A percentile compares a stretch with the other conserved stretches of the same genome.
Evolutionary conservation across 2,888 invertebrate species (phyloP).

Genomic region (Patella pellucida): DNA sequence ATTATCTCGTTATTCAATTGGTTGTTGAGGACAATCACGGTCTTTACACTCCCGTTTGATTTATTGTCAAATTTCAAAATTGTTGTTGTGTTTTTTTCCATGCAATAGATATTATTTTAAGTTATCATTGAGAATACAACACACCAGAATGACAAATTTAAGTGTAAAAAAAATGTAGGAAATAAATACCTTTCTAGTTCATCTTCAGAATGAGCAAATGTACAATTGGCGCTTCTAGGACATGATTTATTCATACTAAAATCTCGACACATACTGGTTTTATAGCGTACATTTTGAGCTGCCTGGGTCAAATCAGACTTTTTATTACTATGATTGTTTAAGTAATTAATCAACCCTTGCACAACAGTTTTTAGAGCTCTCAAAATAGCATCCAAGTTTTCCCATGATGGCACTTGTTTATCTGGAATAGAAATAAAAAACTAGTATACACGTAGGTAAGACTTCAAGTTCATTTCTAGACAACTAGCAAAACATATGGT

Average conservation of each 20-base stretch:
- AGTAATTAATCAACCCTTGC: constrained; percentile 83
- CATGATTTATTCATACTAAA: constrained; percentile 84
- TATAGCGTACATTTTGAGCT: constrained; percentile 78
- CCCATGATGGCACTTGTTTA: constrained; percentile 68
- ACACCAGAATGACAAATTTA: background rate
- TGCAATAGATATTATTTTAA: too few relatives aligned
- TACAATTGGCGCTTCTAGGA: constrained; percentile 88
- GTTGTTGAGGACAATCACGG: too few relatives aligned
- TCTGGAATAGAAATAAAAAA: constrained; percentile 46
- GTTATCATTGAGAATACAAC: background rate
- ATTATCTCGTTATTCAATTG: too few relatives aligned
- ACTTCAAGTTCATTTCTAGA: too few relatives aligned
- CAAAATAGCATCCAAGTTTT: constrained; percentile 67
- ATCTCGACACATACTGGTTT: constrained; percentile 92
- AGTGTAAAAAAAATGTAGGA: too few relatives aligned
- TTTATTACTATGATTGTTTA: constrained; percentile 80
- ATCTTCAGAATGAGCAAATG: constrained; percentile 92
- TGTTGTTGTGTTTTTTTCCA: too few relatives aligned
- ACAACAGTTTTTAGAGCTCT: constrained; percentile 76
- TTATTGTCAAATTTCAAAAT: too few relatives aligned
- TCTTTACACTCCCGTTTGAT: too few relatives aligned
- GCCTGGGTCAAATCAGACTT: constrained; percentile 60
- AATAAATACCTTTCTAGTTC: constrained; percentile 83
- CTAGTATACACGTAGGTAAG: too few relatives aligned
- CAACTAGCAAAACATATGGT: too few relatives aligned